These are phyloP conservation scores for Rissa tridactyla DNA, from an alignment of 2,113 vertebrate genomes.

Conservation along the genomic window DNA sequence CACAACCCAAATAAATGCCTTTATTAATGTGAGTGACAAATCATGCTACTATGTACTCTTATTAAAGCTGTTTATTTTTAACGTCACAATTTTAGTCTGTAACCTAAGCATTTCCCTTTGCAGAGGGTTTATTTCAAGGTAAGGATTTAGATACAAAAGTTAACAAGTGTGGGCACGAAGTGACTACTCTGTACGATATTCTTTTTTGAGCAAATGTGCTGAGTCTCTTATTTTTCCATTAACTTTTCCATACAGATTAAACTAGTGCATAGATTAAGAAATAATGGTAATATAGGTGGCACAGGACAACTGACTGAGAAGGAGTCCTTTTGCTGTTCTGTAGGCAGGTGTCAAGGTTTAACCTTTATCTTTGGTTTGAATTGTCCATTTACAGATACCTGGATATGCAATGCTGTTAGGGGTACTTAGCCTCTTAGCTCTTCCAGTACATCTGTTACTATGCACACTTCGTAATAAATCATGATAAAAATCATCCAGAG, in stretches of 20 bases:
- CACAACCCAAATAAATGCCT: neutral
- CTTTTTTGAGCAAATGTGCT: neutral
- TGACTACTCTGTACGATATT: neutral
- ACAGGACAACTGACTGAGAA: neutral
- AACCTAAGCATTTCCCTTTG: neutral
- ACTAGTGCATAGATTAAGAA: neutral
- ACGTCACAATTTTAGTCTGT: neutral
- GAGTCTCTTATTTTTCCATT: neutral
- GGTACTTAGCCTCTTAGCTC: neutral
- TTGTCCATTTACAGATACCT: neutral
- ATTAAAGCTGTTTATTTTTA: neutral
- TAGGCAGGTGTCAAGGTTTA: neutral
- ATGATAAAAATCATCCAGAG: neutral
- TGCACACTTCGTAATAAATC: neutral
- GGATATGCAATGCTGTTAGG: neutral
- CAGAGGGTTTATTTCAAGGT: neutral
- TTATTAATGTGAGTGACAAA: neutral
- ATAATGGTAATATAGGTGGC: neutral
- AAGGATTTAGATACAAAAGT: neutral
- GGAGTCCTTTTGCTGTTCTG: neutral
- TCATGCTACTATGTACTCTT: neutral
- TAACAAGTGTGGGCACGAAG: neutral
- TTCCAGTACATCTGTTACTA: neutral
- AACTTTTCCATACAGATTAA: neutral
- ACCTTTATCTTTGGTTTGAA: neutral